Base-by-base conservation (phyloP, 2,113 vertebrate genomes). In the Apodemus speciosus region DNA sequence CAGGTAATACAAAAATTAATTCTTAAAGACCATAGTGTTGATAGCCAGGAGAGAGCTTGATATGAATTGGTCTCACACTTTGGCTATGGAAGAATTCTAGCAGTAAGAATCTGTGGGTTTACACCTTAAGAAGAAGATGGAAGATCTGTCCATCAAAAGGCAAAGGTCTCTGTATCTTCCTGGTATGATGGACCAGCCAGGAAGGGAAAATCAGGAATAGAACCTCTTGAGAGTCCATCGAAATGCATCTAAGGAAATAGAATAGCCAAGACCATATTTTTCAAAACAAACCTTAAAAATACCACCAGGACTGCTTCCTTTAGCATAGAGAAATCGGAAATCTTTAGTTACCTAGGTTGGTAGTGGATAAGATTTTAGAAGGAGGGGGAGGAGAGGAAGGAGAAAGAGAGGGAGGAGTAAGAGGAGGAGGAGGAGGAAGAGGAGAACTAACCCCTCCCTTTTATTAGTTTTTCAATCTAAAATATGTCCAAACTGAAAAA, bases 381-480 rank as follows among this genome's bases (percentile, higher is more conserved):
- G 85, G 58, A 68, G 25, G 85, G 25, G 13, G 0, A 79, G 38
- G 76, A 60, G 80, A n/a, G 84, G 6, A 85, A n/a, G 9, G 0
- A 79, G 27, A 76, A 88, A 9, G 88, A 20, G 92, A 68, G 62
- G 88, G 40, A 87, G 21, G 81, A n/a, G 9, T 0, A 79, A 32
- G 76, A 88, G 7, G 88, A 21, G 93, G 73, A 68, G 85, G 43
- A 84, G 0, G 85, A n/a, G 10, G 0, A 79, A 35, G 81, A 68
- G 88, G 40, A 87, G 85, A 6, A 58, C 20, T 9, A 25, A 62
- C 35, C 27, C 56, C 40, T 32, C 21, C 72, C 18, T 71, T 20
- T 40, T 18, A 88, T 32, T 20, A 71, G 43, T 75, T 94, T 87
- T 91, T 56, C 58, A 89, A 84, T 40, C 51, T 75, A 25, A 89